phyloP scores from a whole-genome alignment of 2,888 invertebrate genomes.

The Xestia c-nigrum region DNA sequence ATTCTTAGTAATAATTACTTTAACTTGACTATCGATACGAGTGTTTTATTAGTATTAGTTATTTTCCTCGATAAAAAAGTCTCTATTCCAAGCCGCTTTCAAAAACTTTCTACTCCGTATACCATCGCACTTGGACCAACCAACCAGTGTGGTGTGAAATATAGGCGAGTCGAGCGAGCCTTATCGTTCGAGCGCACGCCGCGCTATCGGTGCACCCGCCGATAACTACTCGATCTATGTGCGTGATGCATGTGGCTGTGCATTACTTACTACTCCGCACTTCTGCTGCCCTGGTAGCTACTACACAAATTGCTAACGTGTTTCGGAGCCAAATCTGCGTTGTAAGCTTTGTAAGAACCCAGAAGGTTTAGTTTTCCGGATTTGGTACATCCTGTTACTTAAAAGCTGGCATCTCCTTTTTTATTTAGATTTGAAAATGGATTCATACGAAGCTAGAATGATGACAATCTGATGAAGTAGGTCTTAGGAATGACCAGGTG shows the following conservation, averaged over 20 bases:
- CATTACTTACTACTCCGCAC: slow-evolving; percentile 49
- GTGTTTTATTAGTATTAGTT: too few species aligned
- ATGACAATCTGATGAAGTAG: too few species aligned
- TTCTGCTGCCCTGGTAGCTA: slow-evolving; percentile 38
- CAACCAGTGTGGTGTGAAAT: slow-evolving; percentile 64
- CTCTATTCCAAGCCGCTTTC: background rate
- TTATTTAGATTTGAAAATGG: background rate
- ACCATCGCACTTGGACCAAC: slow-evolving; percentile 49
- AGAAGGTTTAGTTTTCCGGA: background rate
- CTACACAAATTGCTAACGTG: slow-evolving; percentile 46
- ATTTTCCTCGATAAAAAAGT: background rate
- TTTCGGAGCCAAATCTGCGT: slow-evolving; percentile 7
- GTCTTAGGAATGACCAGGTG: too few species aligned
- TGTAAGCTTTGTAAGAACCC: slow-evolving; percentile 10
- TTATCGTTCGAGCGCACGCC: slow-evolving; percentile 77
- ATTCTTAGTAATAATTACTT: too few species aligned
- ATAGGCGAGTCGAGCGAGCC: slow-evolving; percentile 67
- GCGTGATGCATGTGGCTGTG: slow-evolving; percentile 63
- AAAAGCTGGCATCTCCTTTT: background rate
- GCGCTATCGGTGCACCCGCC: slow-evolving; percentile 69
- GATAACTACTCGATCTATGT: slow-evolving; percentile 67
- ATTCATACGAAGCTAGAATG: too few species aligned
- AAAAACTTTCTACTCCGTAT: slow-evolving; percentile 1
- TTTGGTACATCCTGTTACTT: background rate
- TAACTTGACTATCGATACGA: too few species aligned